A percentile compares a stretch with the other conserved stretches of the same genome.
Conservation (phyloP, 2,797 vertebrate genomes). For the Enteromius treurensis region DNA sequence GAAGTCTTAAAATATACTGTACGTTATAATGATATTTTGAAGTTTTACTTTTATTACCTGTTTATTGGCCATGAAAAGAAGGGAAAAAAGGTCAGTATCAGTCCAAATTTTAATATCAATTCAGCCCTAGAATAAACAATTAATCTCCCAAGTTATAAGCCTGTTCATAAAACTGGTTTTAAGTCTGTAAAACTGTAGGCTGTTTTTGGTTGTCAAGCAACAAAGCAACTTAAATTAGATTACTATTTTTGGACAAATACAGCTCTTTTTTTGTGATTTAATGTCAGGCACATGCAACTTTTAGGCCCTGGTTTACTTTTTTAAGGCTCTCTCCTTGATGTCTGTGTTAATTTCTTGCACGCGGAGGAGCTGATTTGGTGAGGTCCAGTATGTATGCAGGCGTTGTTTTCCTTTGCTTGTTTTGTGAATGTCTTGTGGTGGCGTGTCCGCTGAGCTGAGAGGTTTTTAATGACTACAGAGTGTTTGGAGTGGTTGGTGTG, state of each 20-base stretch:
- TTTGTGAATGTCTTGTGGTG: conserved; percentile 54
- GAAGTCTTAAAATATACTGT: background rate
- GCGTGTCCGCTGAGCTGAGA: conserved; percentile 50
- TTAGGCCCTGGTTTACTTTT: conserved; percentile 14
- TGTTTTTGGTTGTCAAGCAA: conserved; percentile 12
- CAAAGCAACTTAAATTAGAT: background rate
- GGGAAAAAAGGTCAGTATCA: background rate
- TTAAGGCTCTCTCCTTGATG: conserved; percentile 23
- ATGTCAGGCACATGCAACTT: conserved; percentile 14
- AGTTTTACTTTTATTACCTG: background rate
- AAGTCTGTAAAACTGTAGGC: background rate
- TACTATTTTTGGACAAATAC: background rate
- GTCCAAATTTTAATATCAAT: background rate
- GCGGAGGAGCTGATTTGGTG: conserved; percentile 44
- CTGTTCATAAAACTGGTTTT: background rate
- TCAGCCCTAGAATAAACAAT: background rate
- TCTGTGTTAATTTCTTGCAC: conserved; percentile 15
- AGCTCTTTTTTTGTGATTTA: conserved; percentile 10
- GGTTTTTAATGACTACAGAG: conserved; percentile 62
- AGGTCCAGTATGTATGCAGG: conserved; percentile 53
- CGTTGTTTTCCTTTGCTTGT: conserved; percentile 63
- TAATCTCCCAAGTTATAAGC: background rate
- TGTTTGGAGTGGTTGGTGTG: conserved; percentile 63
- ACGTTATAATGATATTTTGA: background rate
- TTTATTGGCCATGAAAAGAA: background rate